These are phyloP conservation scores for Lysandra coridon DNA, from an alignment of 2,888 invertebrate species.

Conservation along the genomic window DNA sequence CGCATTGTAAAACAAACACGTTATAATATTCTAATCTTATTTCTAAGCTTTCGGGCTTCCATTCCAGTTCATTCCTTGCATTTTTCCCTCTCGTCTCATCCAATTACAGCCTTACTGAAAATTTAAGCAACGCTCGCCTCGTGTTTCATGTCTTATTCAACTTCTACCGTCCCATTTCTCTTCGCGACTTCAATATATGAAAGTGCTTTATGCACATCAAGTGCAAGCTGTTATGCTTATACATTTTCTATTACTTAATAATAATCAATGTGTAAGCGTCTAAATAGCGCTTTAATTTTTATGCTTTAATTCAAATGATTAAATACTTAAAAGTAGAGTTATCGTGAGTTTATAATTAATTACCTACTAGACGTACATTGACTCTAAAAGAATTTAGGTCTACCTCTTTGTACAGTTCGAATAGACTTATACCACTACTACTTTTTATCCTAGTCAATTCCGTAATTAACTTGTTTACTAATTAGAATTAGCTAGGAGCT, in stretches of 20 bases:
- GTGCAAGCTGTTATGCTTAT: background rate
- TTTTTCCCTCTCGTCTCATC: background rate
- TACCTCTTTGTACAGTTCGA: background rate
- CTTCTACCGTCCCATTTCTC: background rate
- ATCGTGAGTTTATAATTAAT: background rate
- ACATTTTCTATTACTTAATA: background rate
- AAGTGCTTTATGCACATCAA: background rate
- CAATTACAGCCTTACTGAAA: background rate
- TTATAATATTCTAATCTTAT: background rate
- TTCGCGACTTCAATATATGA: background rate
- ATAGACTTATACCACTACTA: background rate
- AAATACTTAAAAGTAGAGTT: background rate
- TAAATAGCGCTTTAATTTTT: background rate
- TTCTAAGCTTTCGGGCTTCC: background rate
- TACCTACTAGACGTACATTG: no score
- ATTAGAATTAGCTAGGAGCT: background rate
- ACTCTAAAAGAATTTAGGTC: background rate
- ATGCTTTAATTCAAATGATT: background rate
- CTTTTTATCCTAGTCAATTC: background rate
- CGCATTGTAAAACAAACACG: background rate
- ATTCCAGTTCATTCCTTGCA: background rate
- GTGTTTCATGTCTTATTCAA: slow-evolving; percentile 2
- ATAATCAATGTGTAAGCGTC: background rate
- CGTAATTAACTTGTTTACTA: background rate
- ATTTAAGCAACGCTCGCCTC: background rate